A percentile compares a stretch with the other conserved stretches of the same genome.
phyloP scores from a whole-genome alignment of 1,140 invertebrate species.

The Globodera ellingtonae region DNA sequence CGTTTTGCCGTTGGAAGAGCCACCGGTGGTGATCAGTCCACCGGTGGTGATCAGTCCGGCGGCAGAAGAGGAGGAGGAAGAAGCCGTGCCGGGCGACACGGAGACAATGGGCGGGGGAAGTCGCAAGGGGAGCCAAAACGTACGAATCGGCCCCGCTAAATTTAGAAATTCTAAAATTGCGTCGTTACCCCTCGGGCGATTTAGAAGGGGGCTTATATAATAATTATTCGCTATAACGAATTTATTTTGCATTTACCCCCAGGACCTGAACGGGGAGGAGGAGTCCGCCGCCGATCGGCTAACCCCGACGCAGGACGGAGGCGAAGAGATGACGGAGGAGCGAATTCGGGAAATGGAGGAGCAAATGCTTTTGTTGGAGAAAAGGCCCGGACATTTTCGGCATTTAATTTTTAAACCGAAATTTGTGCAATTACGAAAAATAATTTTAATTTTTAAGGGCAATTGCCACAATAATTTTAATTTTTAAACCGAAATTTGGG shows the following conservation, averaged over 20 bases:
- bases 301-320: background rate
- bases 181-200: too few species aligned
- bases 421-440: background rate
- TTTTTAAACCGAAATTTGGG: too few species aligned
- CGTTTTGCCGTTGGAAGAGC: background rate
- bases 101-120: background rate
- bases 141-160: background rate
- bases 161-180: too few species aligned
- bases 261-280: conserved; percentile 12
- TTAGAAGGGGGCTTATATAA: too few species aligned
- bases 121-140: background rate
- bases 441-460: too few species aligned
- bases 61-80: background rate
- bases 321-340: conserved; percentile 15
- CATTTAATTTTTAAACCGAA: background rate
- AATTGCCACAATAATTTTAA: background rate
- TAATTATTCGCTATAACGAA: too few species aligned
- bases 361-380: conserved; percentile 5
- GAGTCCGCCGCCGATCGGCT: background rate
- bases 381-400: background rate
- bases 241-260: background rate
- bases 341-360: conserved; percentile 17
- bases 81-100: background rate
- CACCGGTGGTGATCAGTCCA: background rate
- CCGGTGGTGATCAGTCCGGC: background rate